Percentiles rank a stretch among this genome's conserved stretches.
phyloP scores from a whole-genome alignment of 2,113 vertebrate species.

The Equus przewalskii region DNA sequence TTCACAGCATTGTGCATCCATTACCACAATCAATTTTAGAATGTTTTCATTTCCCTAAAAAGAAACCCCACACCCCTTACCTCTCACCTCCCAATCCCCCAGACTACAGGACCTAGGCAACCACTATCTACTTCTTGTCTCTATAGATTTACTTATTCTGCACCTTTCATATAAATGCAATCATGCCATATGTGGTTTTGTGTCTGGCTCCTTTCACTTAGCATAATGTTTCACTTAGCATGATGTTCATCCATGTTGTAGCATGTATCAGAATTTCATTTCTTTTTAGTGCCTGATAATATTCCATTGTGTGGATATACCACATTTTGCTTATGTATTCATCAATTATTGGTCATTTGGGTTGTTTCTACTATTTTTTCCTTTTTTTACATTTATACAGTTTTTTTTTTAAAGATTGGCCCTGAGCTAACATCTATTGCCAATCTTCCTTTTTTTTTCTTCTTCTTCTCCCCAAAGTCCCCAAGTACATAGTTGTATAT shows the following conservation, averaged over 20 bases:
- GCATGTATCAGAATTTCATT: neutral
- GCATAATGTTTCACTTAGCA: neutral
- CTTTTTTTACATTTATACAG: no score
- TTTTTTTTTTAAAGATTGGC: no score
- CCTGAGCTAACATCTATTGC: no score
- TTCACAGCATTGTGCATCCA: neutral
- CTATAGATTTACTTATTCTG: neutral
- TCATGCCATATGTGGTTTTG: neutral
- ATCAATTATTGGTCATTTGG: neutral
- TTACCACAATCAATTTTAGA: neutral
- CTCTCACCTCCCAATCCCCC: neutral
- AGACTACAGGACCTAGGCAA: neutral
- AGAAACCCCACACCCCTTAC: neutral
- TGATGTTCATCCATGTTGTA: neutral
- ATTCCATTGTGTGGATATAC: neutral
- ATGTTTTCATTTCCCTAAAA: neutral
- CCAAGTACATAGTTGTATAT: no score
- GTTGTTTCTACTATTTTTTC: neutral
- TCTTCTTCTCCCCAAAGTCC: no score
- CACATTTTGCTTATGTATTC: neutral
- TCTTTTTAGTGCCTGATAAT: neutral
- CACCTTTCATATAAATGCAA: neutral
- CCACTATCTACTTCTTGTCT: neutral
- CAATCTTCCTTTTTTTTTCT: no score
- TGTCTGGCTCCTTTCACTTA: neutral